Base-by-base conservation (phyloP, 2,797 vertebrate species). In the Sebastes baramenuke region DNA sequence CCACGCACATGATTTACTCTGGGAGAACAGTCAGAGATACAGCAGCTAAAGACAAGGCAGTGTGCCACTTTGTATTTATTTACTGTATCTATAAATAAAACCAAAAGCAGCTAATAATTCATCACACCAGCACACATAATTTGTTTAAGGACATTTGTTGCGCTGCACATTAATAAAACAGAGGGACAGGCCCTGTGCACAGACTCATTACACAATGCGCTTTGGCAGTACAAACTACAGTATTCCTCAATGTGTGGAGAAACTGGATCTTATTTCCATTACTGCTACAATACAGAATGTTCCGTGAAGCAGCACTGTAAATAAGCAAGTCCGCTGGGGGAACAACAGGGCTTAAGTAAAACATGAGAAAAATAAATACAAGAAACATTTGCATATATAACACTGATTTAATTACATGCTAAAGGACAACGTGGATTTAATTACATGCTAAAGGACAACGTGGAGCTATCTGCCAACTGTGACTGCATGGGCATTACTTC, bases 161-260 rank as follows among this genome's bases (percentile, higher is more conserved):
- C 46, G 20, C 54, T 49, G 54, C 66, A 42, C 66, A 71, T 75
- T 74, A 74, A 78, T 75, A 77, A 80, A 77, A 32, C 38, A 66
- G 34, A 54, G 16, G n/a, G 38, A 67, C 16, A 14, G 34, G 65
- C 12, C 18, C 30, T 25, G 22, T 58, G 72, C 24, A 36, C 29
- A 29, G 22, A 61, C 11, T 72, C 68, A 82, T 73, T 68, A 72
- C 32, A 38, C 10, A 38, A n/a, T 29, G 36, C 13, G 59, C 27
- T 36, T 58, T 54, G 49, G 24, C 36, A 74, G 25, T 8, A 10
- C 34, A 59, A 65, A 55, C 55, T 42, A 22, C 14, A 36, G n/a
- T 30, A 58, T 64, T 56, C 29, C 36, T 56, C 32, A 66, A 60
- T 72, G 27, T 82, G 74, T 20, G 22, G 3, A 30, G n/a, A 38